These are phyloP conservation scores for Cinclus cinclus DNA, from an alignment of 2,113 vertebrate genomes.

Conservation along the genomic window DNA sequence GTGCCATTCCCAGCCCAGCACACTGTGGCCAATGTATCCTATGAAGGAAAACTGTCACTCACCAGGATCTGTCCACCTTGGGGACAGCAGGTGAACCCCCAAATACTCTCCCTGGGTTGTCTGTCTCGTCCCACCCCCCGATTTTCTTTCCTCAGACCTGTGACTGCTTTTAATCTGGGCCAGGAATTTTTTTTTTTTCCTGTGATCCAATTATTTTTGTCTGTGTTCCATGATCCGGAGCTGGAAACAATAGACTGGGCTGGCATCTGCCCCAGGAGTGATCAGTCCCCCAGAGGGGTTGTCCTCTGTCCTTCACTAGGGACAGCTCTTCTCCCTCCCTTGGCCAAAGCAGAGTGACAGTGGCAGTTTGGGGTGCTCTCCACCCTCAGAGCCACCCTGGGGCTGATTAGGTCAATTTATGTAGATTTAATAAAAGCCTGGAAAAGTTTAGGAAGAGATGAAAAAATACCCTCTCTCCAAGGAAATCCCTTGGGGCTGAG, in stretches of 20 bases:
- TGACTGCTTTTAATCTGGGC: not conserved
- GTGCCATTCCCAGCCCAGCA: not conserved
- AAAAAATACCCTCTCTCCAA: not conserved
- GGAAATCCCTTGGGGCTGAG: not conserved
- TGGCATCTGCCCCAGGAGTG: not conserved
- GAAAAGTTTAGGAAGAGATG: not conserved
- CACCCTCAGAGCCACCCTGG: not conserved
- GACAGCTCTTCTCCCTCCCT: not conserved
- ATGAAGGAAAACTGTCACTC: not conserved
- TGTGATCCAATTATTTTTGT: not conserved
- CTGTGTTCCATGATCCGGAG: not conserved
- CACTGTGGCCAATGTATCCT: not conserved
- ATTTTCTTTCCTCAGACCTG: not conserved
- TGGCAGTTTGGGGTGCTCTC: not conserved
- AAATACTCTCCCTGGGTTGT: not conserved
- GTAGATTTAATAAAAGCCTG: not conserved
- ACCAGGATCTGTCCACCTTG: rapidly evolving
- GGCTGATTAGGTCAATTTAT: not conserved
- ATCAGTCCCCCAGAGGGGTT: not conserved
- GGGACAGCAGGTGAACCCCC: not conserved
- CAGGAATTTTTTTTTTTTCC: not conserved
- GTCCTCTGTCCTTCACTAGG: not conserved
- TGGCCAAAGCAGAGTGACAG: not conserved
- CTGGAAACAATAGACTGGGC: slow-evolving; percentile 6
- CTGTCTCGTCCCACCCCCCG: rapidly evolving